Evolutionary conservation across 2,888 invertebrate species (phyloP), one percentile per base, ranked within the genome.

Genomic region (Andrena camellia): DNA sequence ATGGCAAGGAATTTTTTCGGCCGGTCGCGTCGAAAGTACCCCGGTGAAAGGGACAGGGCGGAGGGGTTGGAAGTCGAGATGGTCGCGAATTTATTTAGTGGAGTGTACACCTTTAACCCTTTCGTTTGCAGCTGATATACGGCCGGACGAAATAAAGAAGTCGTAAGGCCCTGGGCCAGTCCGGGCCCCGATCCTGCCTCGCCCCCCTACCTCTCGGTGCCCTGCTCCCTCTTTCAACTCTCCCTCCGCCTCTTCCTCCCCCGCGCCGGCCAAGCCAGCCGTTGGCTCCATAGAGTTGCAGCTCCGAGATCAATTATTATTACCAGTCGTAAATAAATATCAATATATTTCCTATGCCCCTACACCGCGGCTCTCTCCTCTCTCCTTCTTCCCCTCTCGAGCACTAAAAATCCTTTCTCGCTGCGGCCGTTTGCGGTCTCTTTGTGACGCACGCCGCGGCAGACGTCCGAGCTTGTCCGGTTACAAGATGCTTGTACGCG

Each of bases 321-420:
- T 90, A 90, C 90, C 90, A 84, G 88, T 90, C 90, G 86, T 91
- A 91, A 91, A 92, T 90, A 91, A 91, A 91, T 91, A 91, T 91
- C 90, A 90, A 88, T 90, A 88, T 86, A 86, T 88, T 86, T 85
- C 72, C 85, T 86, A 74, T 82, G 78, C 79, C 81, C 67, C 85
- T 84, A 80, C 57, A 57, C 84, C 81, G 50, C 67, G 69, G 31
- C 62, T 48, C 62, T 50, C 64, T 17, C 59, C 7, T 13, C 20
- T 7, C 50, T 26, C 59, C n/a, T 33, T 54, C 63, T 33, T 54
- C 52, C 73, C 66, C 54, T 82, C 70, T 62, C 81, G 80, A 83
- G 81, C 81, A 86, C 70, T 90, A 89, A 90, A 90, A 90, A 88
- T 89, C 88, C 74, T 75, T 78, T 83, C 88, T 87, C 85, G 89